phyloP scores from a whole-genome alignment of 64 coral and sea anemone genomes.

The Catalaphyllia jardinei region DNA sequence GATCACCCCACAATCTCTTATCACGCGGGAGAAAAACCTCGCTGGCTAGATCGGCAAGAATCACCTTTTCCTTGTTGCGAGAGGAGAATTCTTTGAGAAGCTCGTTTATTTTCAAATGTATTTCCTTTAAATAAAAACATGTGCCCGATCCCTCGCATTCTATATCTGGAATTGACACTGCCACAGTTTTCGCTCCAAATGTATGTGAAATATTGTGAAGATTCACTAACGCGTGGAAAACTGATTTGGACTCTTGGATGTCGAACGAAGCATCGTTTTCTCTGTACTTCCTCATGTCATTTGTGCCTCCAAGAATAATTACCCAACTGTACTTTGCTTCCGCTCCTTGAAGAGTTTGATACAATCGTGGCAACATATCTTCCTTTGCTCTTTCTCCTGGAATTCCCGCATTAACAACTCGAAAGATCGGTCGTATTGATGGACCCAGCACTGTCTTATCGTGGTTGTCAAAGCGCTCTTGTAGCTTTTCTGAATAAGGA shows the following conservation, averaged over 20 bases:
- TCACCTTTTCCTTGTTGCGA: slow-evolving; percentile 28
- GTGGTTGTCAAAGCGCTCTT: slow-evolving; percentile 34
- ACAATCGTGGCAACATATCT: slow-evolving; percentile 50
- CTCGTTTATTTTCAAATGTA: slow-evolving; percentile 45
- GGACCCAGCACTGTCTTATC: not conserved
- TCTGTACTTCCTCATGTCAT: slow-evolving; percentile 43
- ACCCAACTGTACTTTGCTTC: slow-evolving; percentile 49
- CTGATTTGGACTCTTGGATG: not conserved
- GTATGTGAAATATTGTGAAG: slow-evolving; percentile 38
- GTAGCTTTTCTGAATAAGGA: slow-evolving; percentile 65
- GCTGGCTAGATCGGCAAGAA: slow-evolving; percentile 46
- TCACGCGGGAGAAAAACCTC: slow-evolving; percentile 11
- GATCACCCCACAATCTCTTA: slow-evolving; percentile 33
- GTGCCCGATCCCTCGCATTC: slow-evolving; percentile 38
- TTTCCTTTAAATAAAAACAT: slow-evolving; percentile 37
- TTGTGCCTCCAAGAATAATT: slow-evolving; percentile 75
- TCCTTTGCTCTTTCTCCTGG: slow-evolving; percentile 51
- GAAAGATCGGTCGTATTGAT: not conserved
- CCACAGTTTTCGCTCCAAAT: slow-evolving; percentile 49
- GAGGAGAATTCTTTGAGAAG: slow-evolving; percentile 32
- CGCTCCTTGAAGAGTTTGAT: slow-evolving; percentile 12
- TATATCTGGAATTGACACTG: slow-evolving; percentile 61
- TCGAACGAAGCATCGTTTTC: not conserved
- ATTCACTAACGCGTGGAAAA: slow-evolving; percentile 51
- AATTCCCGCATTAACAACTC: slow-evolving; percentile 43